Base-by-base conservation (phyloP, 2,888 invertebrate species). In the Xestoiulus laeticollis region DNA sequence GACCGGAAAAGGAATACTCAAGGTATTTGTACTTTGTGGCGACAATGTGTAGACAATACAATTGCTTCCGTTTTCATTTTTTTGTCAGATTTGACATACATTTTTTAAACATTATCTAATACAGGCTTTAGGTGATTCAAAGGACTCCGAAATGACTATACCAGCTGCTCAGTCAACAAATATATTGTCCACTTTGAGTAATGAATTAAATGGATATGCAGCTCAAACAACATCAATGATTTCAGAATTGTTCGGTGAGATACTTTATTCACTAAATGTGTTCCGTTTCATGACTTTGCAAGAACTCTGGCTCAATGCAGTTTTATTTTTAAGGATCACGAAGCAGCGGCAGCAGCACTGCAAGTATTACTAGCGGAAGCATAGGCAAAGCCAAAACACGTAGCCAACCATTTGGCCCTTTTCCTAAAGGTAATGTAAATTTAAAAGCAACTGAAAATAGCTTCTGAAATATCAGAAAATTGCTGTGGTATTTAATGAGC, bases 151-250 rank as follows among this genome's bases (percentile, higher is more conserved):
- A 32, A 85, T 90, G 85, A 91, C 90, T 53, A 90, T 90, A 78
- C 92, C 91, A 33, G 90, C 90, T n/a, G 91, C 89, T 38, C 89
- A 89, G n/a, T 87, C 89, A 88, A 89, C 84, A 85, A 90, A 86
- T 88, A 88, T 88, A 89, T 95, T 98, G 93, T 95, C 97, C 89
- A 95, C 97, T 91, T 96, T 99, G 91, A 97, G 97, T 91, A 97
- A 95, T 44, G 98, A 99, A 92, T 94, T 99, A 87, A 98, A 97
- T 91, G 97, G 97, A 10, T 94, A 98, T 86, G 98, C 98, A 30
- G 96, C 97, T 0, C 97, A 98, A 89, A 98, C 98, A 0, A 95
- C 96, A 22, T 97, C 95, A 92, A 98, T 98, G 95, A 96, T 99
- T 91, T 97, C 97, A 88, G 98, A 97, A 92, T 94, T 99, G 90